Evolutionary conservation across 2,888 invertebrate genomes (phyloP).

Genomic region (Ypsolopha scabrella): DNA sequence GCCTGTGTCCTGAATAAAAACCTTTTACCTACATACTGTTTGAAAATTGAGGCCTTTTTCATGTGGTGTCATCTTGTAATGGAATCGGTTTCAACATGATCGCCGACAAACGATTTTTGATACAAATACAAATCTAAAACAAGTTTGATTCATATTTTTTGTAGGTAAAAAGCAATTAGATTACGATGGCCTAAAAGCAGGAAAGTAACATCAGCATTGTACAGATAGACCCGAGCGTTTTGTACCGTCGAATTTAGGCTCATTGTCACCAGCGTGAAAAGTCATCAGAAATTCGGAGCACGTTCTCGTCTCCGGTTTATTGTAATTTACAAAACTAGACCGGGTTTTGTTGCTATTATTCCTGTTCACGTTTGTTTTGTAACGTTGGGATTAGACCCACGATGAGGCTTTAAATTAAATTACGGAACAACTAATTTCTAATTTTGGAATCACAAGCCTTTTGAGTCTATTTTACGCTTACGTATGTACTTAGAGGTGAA

Average conservation of each 20-base stretch:
- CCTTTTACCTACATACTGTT: not conserved
- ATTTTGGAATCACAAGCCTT: not conserved
- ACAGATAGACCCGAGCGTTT: constrained; percentile 22
- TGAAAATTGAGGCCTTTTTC: not conserved
- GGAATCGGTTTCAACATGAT: too few species aligned
- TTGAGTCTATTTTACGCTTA: not conserved
- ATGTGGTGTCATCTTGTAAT: too few species aligned
- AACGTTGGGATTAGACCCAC: constrained; percentile 11
- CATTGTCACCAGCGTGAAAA: constrained; percentile 44
- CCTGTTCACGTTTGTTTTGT: constrained; percentile 45
- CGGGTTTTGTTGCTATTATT: constrained; percentile 52
- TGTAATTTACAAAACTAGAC: constrained; percentile 66
- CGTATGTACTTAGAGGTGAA: not conserved
- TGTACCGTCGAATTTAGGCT: constrained; percentile 37
- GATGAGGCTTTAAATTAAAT: not conserved
- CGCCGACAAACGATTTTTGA: too few species aligned
- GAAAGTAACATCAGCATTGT: constrained; percentile 7
- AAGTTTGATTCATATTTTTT: too few species aligned
- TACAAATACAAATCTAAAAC: too few species aligned
- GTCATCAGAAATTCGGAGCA: constrained; percentile 56
- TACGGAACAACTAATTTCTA: not conserved
- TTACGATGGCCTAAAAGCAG: too few species aligned
- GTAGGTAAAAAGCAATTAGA: too few species aligned
- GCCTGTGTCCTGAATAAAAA: not conserved
- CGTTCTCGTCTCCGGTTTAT: constrained; percentile 59